These are phyloP conservation scores for Monomorium pharaonis DNA, from an alignment of 1,140 invertebrate species.

Conservation along the genomic window DNA sequence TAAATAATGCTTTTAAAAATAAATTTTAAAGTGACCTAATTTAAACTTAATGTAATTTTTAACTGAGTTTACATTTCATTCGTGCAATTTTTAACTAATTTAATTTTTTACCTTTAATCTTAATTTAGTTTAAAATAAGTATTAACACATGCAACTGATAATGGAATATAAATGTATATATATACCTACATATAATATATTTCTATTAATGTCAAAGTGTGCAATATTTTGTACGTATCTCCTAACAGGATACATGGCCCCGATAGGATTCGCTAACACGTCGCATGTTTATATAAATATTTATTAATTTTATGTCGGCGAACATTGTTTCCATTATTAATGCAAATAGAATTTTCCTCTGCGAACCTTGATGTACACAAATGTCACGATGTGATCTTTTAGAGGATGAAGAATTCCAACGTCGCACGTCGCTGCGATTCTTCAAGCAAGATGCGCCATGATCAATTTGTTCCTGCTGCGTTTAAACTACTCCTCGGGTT, in stretches of 20 bases:
- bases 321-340: neutral
- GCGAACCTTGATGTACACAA: neutral
- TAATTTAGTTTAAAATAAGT: too few relatives aligned
- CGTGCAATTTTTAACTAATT: too few relatives aligned
- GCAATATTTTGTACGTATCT: neutral
- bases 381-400: neutral
- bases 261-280: neutral
- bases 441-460: neutral
- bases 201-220: conserved; percentile 2
- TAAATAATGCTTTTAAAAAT: too few relatives aligned
- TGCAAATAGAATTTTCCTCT: neutral
- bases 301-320: neutral
- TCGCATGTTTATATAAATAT: neutral
- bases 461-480: neutral
- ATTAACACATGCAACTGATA: too few relatives aligned
- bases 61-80: too few relatives aligned
- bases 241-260: neutral
- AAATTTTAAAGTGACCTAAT: too few relatives aligned
- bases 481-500: neutral
- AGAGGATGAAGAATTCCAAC: neutral
- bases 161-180: too few relatives aligned
- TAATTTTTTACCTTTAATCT: too few relatives aligned
- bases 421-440: neutral
- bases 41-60: too few relatives aligned
- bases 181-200: too few relatives aligned